Evolutionary conservation across 2,113 vertebrate species (phyloP), one percentile per base, ranked within the genome.

Genomic region (Manacus vitellinus): DNA sequence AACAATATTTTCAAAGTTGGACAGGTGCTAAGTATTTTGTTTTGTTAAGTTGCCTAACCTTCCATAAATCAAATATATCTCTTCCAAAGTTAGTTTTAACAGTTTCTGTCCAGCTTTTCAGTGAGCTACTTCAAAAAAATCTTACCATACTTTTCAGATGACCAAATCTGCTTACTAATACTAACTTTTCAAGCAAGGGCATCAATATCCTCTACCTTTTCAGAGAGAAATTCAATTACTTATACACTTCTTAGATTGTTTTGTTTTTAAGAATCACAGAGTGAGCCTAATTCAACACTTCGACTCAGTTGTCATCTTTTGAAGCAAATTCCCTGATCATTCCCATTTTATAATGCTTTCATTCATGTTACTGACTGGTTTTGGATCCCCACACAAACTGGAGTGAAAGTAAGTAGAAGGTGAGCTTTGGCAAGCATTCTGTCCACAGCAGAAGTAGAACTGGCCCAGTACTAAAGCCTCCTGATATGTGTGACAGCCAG

Each of bases 11-110:
- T 95, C 46, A 71, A 61, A 83, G 51, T 37, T 90, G 51, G 85
- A 79, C 71, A 93, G 55, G 78, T 83, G 71, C 10, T 80, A 83
- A 83, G 67, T 74, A 27, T 85, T 93, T 92, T 91, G 81, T 91
- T 93, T 90, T 95, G 46, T 51, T 89, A 73, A 46, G 43, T 28
- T 90, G 82, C 17, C 59, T 93, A 77, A 71, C 23, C 21, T 62
- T 83, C 25, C 63, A 47, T 80, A 73, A 94, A 85, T 77, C 78
- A 83, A 76, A 6, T 17, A 10, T 24, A 79, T 39, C n/a, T 46
- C 54, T 76, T 94, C 74, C 79, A 81, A 66, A 67, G 25, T 37
- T 44, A 49, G 21, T 79, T 87, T 91, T 88, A 89, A 58, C 66
- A 87, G 20, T 79, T 96, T 88, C 71, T 59, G 33, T 51, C 13